Evolutionary conservation across 2,888 invertebrate genomes (phyloP), one percentile per base, ranked within the genome.

Genomic region (Chrysotoxum bicinctum): DNA sequence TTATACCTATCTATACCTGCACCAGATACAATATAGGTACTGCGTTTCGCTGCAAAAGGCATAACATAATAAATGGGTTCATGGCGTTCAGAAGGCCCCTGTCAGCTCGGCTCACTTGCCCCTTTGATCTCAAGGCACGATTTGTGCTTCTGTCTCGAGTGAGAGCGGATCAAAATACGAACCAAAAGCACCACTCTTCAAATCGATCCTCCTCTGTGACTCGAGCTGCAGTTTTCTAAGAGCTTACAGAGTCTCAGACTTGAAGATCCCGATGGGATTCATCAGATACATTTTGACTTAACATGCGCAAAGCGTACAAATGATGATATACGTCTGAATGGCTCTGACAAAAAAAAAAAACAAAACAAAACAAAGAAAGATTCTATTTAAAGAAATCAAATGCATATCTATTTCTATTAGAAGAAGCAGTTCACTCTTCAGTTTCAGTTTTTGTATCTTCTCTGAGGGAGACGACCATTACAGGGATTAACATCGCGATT

Each of bases 271-370:
- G 66, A 66, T 50, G 66, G 66, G 66, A 66, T 50, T 16, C 50
- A 50, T 66, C 66, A 66, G 48, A 48, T 50, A 48, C 35, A 50
- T 72, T 68, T 72, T 72, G 84, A 84, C 60, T 84, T 84, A 84
- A 80, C 70, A 84, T 84, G 84, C 84, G 66, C 80, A 72, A 76
- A 84, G 80, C 84, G 84, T 84, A 75, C 80, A 80, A 84, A 84
- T 76, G 80, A 84, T 84, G 84, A 80, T 80, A 84, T 80, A 84
- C 56, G 66, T 80, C 48, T 68, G 40, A 73, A 73, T 60, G 78
- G 50, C 58, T 64, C 30, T 79, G 79, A 84, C 79, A 72, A 80
- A 72, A 84, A 68, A 64, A 37, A 37, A 14, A 58, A 7, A 58
- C 35, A 35, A 14, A 26, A 64, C 21, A 21, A 14, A 35, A 2